These are phyloP conservation scores for Cryptocheilus praepositus DNA, from an alignment of 2,888 invertebrate species.

Conservation along the genomic window DNA sequence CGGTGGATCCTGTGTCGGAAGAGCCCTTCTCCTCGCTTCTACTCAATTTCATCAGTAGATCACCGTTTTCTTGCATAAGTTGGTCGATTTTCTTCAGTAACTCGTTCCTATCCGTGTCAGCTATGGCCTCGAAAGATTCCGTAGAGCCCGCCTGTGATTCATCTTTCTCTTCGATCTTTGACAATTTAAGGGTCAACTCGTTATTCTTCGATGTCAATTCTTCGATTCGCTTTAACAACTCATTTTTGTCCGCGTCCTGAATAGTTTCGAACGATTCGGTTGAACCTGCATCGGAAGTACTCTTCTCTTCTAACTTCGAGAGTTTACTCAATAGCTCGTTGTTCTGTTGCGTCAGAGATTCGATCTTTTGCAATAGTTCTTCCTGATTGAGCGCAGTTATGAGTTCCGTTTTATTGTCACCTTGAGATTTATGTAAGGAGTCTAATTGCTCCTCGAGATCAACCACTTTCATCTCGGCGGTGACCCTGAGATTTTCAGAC, in stretches of 20 bases:
- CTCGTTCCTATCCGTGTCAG: constrained; percentile 62
- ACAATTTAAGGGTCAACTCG: constrained; percentile 56
- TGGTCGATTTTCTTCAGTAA: constrained; percentile 65
- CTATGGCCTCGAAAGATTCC: constrained; percentile 68
- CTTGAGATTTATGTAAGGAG: constrained; percentile 69
- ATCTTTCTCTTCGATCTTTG: constrained; percentile 54
- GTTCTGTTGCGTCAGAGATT: constrained; percentile 81
- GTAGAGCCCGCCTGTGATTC: constrained; percentile 60
- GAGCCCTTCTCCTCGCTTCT: constrained; percentile 70
- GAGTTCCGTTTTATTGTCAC: constrained; percentile 76
- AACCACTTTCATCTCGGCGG: constrained; percentile 85
- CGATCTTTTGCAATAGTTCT: constrained; percentile 77
- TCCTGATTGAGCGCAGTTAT: constrained; percentile 76
- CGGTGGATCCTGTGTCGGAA: constrained; percentile 70
- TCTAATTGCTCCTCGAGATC: constrained; percentile 88
- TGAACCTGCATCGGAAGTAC: constrained; percentile 62
- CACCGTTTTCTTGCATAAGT: constrained; percentile 65
- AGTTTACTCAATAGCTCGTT: constrained; percentile 84
- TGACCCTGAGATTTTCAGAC: constrained; percentile 83
- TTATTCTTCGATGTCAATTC: constrained; percentile 54
- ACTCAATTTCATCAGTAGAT: constrained; percentile 62
- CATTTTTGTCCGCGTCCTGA: constrained; percentile 56
- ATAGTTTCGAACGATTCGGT: constrained; percentile 65
- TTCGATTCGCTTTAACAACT: constrained; percentile 60
- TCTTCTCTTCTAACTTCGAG: constrained; percentile 79